Evolutionary conservation across 2,888 invertebrate genomes (phyloP), one percentile per base, ranked within the genome.

Genomic region (Molanna angustata): DNA sequence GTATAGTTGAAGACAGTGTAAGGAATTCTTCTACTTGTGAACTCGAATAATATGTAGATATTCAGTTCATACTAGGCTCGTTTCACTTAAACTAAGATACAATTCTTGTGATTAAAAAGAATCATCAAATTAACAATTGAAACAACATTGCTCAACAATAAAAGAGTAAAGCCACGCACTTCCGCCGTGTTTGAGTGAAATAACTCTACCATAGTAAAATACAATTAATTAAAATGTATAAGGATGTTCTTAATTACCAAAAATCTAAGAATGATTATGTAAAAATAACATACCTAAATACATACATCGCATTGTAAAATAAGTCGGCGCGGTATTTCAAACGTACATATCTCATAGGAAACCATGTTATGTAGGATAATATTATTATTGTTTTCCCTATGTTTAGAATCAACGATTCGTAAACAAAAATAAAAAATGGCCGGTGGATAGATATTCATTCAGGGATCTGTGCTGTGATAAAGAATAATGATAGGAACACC

Each of bases 221-320:
- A 27, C 51, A 46, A 54, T 54, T 54, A 56, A 56, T 56, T 56
- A 52, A 49, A 56, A 52, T 45, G 48, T 49, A 46, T 43, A 33
- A 49, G 46, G 41, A 50, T 53, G 50, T 54, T 54, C 49, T 57
- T 57, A 57, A 54, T 57, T 57, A 52, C 49, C 27, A 47, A 49
- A n/a, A 52, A 52, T 54, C 51, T 44, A 49, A 49, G 42, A 56
- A 56, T 49, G 47, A 53, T 50, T 54, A 49, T 51, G 46, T 42
- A 54, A 51, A 54, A 54, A 51, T 46, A 41, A 47, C 21, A 35
- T n/a, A 22, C 45, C 39, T n/a, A n/a, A n/a, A n/a, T n/a, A n/a
- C n/a, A n/a, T n/a, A n/a, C n/a, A n/a, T 18, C 14, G 39, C 16
- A 16, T 35, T 45, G 45, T 18, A 52, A 27, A 47, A 47, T 41